A percentile compares a stretch with the other conserved stretches of the same genome.
Evolutionary conservation across 2,797 vertebrate species (phyloP).

Genomic region (Tolypeutes matacus): DNA sequence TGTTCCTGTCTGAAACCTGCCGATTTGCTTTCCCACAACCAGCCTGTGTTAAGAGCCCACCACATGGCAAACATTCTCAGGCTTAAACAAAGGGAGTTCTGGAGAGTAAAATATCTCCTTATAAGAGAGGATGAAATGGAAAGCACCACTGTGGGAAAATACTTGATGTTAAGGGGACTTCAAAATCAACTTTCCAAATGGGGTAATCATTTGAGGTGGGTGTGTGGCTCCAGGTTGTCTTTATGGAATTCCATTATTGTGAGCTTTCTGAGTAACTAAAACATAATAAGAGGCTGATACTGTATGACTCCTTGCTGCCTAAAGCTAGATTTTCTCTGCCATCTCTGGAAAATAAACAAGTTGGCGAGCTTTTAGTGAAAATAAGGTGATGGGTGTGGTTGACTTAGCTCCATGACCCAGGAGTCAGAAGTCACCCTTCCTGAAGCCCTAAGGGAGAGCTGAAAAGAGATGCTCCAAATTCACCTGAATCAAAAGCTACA

Average conservation of each 20-base stretch:
- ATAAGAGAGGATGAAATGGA: background rate
- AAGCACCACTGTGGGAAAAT: background rate
- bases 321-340: background rate
- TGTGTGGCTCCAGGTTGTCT: background rate
- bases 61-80: background rate
- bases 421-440: background rate
- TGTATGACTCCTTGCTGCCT: background rate
- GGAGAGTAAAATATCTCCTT: conserved; percentile 19
- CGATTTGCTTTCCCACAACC: background rate
- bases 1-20: background rate
- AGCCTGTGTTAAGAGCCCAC: background rate
- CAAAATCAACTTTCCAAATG: background rate
- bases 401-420: background rate
- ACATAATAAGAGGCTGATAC: background rate
- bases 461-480: conserved; percentile 31
- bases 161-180: background rate
- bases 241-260: background rate
- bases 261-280: background rate
- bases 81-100: background rate
- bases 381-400: background rate
- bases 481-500: background rate
- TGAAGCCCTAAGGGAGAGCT: background rate
- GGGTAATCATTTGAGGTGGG: background rate
- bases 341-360: conserved; percentile 40
- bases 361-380: background rate